Evolutionary conservation across 1,140 invertebrate species (phyloP).

Genomic region (Latrodectus geometricus): DNA sequence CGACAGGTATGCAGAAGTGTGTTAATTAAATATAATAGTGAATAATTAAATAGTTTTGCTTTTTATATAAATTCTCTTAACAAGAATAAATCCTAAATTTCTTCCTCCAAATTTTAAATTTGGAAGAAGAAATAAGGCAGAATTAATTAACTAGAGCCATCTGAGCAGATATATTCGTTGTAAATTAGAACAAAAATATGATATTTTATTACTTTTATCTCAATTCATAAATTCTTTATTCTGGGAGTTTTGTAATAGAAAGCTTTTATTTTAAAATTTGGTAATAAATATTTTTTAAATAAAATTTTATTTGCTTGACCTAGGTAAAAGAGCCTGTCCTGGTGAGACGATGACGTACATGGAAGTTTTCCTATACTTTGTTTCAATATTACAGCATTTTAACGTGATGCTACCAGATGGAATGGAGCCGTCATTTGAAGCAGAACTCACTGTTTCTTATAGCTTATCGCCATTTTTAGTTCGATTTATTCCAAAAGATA

Average conservation of each 20-base stretch:
- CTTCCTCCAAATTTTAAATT: too few relatives aligned
- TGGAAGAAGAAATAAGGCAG: too few relatives aligned
- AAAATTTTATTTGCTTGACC: background rate
- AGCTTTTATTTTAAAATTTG: background rate
- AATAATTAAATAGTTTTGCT: background rate
- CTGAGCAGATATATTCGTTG: too few relatives aligned
- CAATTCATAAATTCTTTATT: too few relatives aligned
- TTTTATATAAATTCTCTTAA: too few relatives aligned
- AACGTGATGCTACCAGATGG: conserved; percentile 17
- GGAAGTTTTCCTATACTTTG: conserved; percentile 63
- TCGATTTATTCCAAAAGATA: conserved; percentile 3
- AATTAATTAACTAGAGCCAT: too few relatives aligned
- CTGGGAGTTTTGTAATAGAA: too few relatives aligned
- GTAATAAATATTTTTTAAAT: background rate
- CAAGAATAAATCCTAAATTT: too few relatives aligned
- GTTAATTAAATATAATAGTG: background rate
- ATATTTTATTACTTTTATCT: too few relatives aligned
- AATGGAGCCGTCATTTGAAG: conserved; percentile 39
- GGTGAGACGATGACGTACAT: conserved; percentile 61
- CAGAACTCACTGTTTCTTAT: background rate
- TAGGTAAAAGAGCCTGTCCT: conserved; percentile 62
- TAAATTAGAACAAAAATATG: too few relatives aligned
- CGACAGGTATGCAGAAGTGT: conserved; percentile 59
- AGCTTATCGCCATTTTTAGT: background rate
- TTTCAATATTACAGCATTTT: conserved; percentile 61